Evolutionary conservation across 1,140 invertebrate genomes (phyloP), one percentile per base, ranked within the genome.

Genomic region (Dinoponera quadriceps): DNA sequence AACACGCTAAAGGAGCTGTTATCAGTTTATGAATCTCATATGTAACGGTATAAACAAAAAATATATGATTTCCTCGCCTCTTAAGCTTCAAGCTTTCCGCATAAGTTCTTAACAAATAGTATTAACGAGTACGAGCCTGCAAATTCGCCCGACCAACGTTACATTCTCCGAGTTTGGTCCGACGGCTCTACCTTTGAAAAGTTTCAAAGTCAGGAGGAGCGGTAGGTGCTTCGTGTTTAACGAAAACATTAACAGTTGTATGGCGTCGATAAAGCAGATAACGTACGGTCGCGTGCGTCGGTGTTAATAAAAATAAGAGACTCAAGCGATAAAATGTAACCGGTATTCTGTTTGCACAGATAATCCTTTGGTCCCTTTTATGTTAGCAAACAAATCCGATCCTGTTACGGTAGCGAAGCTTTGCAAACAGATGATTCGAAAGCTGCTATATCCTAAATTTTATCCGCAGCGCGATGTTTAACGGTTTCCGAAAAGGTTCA

Each of bases 201-300:
- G 72, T 62, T 60, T 73, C 51, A 1, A 33, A 71, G 29, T 14
- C 4, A 22, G 13, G 16, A 27, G 55, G 16, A 27, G 55, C 33
- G 25, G 7, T 60, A 29, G 18, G 9, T 60, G 55, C 29, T 66
- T 20, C 16, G 27, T 77, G 49, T 78, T 78, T 66, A 63, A 88
- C 74, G 82, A 77, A 88, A 89, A 89, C 83, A 88, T 86, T 86
- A 85, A 89, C 88, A 89, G 88, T 88, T 89, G 88, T 77, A 88
- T 68, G 57, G 44, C 27, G 57, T 73, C 59, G 88, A 89, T 89
- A 89, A 88, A 81, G 48, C 33, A 78, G 86, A 88, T 89, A 88
- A 89, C 65, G 55, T 75, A 44, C 55, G 66, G 72, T 88, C 88
- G 81, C 62, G 75, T 74, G 71, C 65, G 48, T 25, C n/a, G 60